Percentiles rank a stretch among this genome's conserved stretches.
Evolutionary conservation across 2,113 vertebrate species (phyloP).

Genomic region (Chaetura pelagica): DNA sequence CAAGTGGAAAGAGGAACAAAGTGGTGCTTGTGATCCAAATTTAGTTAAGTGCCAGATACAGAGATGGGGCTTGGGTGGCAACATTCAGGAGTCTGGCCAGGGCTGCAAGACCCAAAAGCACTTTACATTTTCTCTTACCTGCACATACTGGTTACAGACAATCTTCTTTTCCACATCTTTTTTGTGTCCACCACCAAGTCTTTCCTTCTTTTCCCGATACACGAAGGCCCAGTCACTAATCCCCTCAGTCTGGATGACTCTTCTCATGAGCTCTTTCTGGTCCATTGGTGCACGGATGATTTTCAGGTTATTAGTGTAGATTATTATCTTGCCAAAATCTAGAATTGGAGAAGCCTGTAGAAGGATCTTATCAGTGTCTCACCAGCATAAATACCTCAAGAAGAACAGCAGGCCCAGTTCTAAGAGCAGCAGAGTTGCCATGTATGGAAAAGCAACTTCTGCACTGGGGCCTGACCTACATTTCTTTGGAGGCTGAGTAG

Average conservation of each 20-base stretch:
- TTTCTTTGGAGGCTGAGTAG: not conserved
- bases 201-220: conserved; percentile 39
- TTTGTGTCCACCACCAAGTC: not conserved
- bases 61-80: not conserved
- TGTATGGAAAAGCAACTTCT: not conserved
- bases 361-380: not conserved
- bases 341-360: conserved; percentile 80
- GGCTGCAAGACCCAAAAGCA: not conserved
- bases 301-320: conserved; percentile 96
- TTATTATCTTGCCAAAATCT: conserved; percentile 97
- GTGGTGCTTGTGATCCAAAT: not conserved
- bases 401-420: not conserved
- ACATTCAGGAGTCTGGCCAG: not conserved
- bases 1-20: not conserved
- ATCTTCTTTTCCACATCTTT: not conserved
- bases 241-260: conserved; percentile 69
- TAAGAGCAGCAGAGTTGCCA: too few relatives aligned
- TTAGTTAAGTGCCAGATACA: not conserved
- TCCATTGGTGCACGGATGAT: conserved; percentile 88
- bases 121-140: conserved; percentile 52
- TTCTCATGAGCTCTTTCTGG: conserved; percentile 80
- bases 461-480: not conserved
- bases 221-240: conserved; percentile 69
- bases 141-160: not conserved
- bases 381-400: not conserved